A percentile compares a stretch with the other conserved stretches of the same genome.
These are phyloP conservation scores for Araneus ventricosus DNA, from an alignment of 1,140 invertebrate genomes.

Conservation along the genomic window DNA sequence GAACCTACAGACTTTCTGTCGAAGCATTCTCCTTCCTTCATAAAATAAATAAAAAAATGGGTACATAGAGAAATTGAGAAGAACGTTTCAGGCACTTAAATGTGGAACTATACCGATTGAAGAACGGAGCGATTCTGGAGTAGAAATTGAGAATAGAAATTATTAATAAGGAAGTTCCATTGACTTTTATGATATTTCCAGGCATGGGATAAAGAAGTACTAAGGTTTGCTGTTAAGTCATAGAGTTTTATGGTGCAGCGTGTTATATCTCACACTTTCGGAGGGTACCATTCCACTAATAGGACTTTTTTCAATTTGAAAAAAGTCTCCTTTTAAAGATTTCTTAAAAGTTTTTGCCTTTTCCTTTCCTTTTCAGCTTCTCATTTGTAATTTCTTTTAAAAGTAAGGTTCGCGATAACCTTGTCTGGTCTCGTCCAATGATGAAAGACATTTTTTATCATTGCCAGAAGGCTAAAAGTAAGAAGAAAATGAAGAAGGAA, in stretches of 20 bases:
- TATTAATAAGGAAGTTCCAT: neutral
- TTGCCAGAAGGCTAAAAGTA: neutral
- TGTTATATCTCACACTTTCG: neutral
- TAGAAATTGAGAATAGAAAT: conserved; percentile 18
- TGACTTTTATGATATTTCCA: neutral
- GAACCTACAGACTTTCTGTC: neutral
- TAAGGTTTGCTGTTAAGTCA: neutral
- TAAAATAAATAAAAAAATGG: neutral
- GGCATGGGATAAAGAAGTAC: neutral
- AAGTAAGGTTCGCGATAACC: neutral
- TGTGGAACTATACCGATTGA: neutral
- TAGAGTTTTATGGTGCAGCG: neutral
- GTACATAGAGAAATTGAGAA: neutral
- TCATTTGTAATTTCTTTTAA: neutral
- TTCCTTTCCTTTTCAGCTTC: neutral
- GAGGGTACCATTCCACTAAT: neutral
- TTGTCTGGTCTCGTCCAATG: neutral
- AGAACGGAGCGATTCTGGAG: neutral
- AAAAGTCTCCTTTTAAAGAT: neutral
- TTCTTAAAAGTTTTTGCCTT: neutral
- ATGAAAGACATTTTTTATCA: neutral
- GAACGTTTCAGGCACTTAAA: neutral
- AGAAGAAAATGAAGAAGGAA: neutral
- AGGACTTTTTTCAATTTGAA: neutral
- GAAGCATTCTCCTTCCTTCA: neutral